phyloP scores from a whole-genome alignment of 2,113 vertebrate species.

The Phaethon lepturus region DNA sequence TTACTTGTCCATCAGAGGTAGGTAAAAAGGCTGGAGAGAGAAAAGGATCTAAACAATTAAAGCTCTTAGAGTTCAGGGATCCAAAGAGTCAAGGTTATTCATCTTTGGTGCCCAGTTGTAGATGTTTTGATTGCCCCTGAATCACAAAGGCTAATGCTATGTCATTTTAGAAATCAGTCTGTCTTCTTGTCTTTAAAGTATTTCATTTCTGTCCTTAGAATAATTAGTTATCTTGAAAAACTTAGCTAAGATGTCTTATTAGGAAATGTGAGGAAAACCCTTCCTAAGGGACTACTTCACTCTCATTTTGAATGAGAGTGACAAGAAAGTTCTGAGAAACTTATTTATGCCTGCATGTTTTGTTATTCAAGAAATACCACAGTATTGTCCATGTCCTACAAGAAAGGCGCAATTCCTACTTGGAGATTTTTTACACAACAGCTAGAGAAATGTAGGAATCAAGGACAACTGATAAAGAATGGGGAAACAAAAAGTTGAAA shows the following conservation, averaged over 20 bases:
- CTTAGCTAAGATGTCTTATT: background rate
- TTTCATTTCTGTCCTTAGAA: background rate
- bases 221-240: background rate
- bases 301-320: background rate
- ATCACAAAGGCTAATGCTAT: background rate
- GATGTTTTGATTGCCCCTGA: background rate
- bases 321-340: background rate
- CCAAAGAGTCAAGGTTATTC: background rate
- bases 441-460: background rate
- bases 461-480: background rate
- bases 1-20: background rate
- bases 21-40: background rate
- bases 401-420: background rate
- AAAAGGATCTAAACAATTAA: background rate
- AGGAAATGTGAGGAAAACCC: background rate
- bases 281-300: background rate
- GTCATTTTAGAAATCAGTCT: background rate
- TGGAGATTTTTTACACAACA: background rate
- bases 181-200: background rate
- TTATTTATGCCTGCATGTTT: background rate
- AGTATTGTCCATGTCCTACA: background rate
- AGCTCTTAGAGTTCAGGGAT: background rate
- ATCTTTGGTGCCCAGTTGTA: background rate
- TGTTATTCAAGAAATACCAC: background rate
- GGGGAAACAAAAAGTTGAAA: background rate